These are phyloP conservation scores for Leptopterna dolabrata DNA, from an alignment of 2,888 invertebrate species.

Conservation along the genomic window DNA sequence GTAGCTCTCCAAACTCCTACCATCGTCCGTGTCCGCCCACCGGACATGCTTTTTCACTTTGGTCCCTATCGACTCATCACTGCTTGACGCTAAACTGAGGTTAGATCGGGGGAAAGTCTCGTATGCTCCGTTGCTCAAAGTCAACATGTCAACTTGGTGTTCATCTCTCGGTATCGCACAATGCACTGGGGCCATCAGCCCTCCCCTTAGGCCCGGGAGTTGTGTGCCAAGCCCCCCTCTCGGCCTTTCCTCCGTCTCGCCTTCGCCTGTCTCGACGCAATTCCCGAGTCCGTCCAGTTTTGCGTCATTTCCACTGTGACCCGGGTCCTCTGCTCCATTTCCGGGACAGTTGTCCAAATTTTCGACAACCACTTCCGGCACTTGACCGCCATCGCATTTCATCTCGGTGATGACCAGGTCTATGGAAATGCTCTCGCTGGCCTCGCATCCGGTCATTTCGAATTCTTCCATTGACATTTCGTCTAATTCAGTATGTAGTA, in stretches of 20 bases:
- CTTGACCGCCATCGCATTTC: not conserved
- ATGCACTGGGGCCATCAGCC: slow-evolving; percentile 10
- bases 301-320: slow-evolving; percentile 17
- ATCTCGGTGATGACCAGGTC: slow-evolving; percentile 10
- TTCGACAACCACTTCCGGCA: not conserved
- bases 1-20: slow-evolving; percentile 37
- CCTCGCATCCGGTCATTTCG: not conserved
- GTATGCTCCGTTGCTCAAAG: slow-evolving; percentile 25
- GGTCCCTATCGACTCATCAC: slow-evolving; percentile 48
- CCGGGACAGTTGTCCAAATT: not conserved
- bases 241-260: slow-evolving; percentile 1
- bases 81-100: slow-evolving; percentile 17
- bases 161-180: slow-evolving; percentile 38
- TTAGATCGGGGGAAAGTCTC: slow-evolving; percentile 28
- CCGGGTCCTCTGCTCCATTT: not conserved
- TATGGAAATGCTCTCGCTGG: not conserved
- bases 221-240: slow-evolving; percentile 3
- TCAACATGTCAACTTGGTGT: slow-evolving; percentile 44
- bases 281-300: not conserved
- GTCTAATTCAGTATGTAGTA: slow-evolving; percentile 22
- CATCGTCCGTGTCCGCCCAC: slow-evolving; percentile 58
- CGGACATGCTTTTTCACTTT: slow-evolving; percentile 55
- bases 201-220: not conserved
- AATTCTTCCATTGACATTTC: slow-evolving; percentile 37
- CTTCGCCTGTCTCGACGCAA: slow-evolving; percentile 8